Evolutionary conservation across 2,113 vertebrate species (phyloP).

Genomic region (Oryzias melastigma): DNA sequence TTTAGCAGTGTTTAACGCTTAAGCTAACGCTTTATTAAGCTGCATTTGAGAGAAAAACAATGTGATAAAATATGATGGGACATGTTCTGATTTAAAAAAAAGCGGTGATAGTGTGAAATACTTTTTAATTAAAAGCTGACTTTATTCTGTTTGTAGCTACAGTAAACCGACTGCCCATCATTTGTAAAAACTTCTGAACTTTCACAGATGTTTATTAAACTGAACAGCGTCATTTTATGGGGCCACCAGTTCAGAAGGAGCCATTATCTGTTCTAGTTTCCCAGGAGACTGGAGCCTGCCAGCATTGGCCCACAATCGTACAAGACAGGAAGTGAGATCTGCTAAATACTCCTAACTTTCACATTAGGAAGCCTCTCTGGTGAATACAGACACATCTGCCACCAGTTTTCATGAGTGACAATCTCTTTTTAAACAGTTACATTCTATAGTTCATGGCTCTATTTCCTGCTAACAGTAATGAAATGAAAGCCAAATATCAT

Average conservation of each 20-base stretch:
- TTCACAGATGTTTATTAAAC: conserved; percentile 30
- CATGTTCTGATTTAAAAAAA: too few relatives aligned
- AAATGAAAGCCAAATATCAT: too few relatives aligned
- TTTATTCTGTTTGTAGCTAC: background rate
- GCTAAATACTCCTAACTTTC: conserved; percentile 35
- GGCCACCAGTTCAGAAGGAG: conserved; percentile 37
- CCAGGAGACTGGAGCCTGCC: conserved; percentile 36
- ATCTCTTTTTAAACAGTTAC: background rate
- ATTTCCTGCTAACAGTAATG: too few relatives aligned
- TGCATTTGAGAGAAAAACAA: too few relatives aligned
- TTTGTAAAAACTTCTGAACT: conserved; percentile 4
- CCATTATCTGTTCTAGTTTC: conserved; percentile 31
- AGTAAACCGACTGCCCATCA: background rate
- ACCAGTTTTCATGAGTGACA: background rate
- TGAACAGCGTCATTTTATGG: conserved; percentile 7
- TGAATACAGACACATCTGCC: background rate
- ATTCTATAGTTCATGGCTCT: too few relatives aligned
- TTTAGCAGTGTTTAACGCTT: too few relatives aligned
- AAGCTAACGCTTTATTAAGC: too few relatives aligned
- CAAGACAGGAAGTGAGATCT: conserved; percentile 63
- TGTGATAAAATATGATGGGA: too few relatives aligned
- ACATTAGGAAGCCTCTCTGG: conserved; percentile 40
- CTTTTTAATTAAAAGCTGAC: background rate
- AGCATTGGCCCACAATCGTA: conserved; percentile 62
- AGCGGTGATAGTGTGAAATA: too few relatives aligned